phyloP scores from a whole-genome alignment of 2,888 invertebrate species.

The Drosophila kanekoi region DNA sequence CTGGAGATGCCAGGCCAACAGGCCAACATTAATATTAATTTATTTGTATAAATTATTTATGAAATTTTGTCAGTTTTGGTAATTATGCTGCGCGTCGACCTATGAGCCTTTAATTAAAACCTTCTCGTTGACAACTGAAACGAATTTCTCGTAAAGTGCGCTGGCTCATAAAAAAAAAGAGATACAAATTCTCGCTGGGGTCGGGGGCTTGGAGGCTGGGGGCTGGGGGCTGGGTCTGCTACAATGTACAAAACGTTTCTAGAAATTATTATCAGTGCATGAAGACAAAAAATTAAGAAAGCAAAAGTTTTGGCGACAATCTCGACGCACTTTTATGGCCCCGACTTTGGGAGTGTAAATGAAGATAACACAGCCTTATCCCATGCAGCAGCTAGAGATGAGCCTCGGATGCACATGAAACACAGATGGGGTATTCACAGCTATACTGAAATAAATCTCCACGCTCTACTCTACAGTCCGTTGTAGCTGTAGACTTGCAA shows the following conservation, averaged over 20 bases:
- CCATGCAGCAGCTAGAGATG: constrained; percentile 52
- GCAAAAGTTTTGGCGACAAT: constrained; percentile 75
- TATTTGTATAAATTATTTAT: constrained; percentile 62
- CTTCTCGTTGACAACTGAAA: constrained; percentile 28
- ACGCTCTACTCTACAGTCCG: no score
- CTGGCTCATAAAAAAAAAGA: constrained; percentile 28
- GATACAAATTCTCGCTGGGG: background rate
- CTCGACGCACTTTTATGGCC: constrained; percentile 72
- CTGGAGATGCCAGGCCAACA: constrained; percentile 7
- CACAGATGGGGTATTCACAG: no score
- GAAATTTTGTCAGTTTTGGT: constrained; percentile 56
- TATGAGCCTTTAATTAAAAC: constrained; percentile 71
- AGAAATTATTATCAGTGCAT: constrained; percentile 63
- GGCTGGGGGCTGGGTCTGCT: constrained; percentile 8
- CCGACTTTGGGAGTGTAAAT: constrained; percentile 60
- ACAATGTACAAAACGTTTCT: constrained; percentile 32
- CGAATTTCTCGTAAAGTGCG: constrained; percentile 30
- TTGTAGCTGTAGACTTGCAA: no score
- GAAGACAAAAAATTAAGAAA: constrained; percentile 53
- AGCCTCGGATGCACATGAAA: background rate
- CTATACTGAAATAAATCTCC: no score
- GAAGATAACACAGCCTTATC: constrained; percentile 57
- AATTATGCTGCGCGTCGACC: constrained; percentile 62
- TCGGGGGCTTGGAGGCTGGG: background rate
- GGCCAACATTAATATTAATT: constrained; percentile 77